Conservation (phyloP, 2,113 vertebrate species). For the Eubucco bourcierii region DNA sequence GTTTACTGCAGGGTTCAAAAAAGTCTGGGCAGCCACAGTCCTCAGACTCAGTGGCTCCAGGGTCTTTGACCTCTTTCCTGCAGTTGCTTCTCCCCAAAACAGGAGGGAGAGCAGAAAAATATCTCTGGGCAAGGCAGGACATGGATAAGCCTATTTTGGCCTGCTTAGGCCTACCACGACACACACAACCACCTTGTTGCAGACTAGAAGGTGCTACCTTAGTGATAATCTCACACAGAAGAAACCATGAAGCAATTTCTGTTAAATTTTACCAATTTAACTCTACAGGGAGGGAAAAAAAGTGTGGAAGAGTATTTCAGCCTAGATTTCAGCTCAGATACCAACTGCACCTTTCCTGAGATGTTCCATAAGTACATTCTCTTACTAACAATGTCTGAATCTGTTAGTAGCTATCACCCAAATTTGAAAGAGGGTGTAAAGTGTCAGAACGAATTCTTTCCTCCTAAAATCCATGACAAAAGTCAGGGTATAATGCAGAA, state of each 20-base stretch:
- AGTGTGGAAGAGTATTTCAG: not conserved
- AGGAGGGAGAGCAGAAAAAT: too few species aligned
- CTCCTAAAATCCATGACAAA: not conserved
- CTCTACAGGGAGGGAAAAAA: too few species aligned
- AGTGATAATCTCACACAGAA: not conserved
- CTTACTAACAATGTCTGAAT: not conserved
- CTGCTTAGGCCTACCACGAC: too few species aligned
- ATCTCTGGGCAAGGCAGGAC: too few species aligned
- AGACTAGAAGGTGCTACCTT: not conserved
- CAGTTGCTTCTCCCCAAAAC: too few species aligned
- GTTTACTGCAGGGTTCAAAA: too few species aligned
- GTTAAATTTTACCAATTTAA: not conserved
- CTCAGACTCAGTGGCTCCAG: too few species aligned
- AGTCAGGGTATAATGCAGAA: not conserved
- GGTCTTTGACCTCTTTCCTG: too few species aligned
- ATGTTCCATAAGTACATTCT: not conserved
- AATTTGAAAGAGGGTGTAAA: not conserved
- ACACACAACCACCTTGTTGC: not conserved
- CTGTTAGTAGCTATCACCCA: not conserved
- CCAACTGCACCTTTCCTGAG: not conserved
- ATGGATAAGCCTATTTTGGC: too few species aligned
- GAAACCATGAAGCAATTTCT: not conserved
- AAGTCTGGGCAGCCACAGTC: too few species aligned
- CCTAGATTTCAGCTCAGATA: not conserved
- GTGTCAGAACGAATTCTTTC: not conserved